Conservation (phyloP, 2,888 invertebrate genomes). For the Hyposoter didymator region DNA sequence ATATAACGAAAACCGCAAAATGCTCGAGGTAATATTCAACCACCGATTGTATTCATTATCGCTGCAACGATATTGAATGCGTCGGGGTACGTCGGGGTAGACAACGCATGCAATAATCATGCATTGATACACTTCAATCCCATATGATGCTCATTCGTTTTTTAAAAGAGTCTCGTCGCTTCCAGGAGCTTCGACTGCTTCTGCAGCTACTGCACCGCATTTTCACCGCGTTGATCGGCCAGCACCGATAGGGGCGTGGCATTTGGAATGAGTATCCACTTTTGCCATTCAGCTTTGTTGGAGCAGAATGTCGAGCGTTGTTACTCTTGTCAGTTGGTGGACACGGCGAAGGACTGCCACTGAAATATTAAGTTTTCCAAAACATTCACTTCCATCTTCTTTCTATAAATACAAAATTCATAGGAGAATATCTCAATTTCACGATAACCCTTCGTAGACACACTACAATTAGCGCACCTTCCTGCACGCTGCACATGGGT, state of each 20-base stretch:
- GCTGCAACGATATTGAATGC: background rate
- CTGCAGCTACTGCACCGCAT: background rate
- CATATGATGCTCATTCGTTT: background rate
- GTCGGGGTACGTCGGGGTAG: background rate
- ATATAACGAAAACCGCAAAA: slow-evolving; percentile 4
- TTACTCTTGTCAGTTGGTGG: background rate
- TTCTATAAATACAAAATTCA: background rate
- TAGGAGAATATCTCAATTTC: background rate
- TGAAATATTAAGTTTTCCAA: background rate
- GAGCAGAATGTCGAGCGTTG: background rate
- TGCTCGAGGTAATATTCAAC: background rate
- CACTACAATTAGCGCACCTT: too few species aligned
- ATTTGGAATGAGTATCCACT: too few species aligned
- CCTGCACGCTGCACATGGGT: too few species aligned
- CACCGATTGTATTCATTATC: background rate
- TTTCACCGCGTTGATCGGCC: background rate
- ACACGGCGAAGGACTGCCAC: background rate
- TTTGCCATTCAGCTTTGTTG: background rate
- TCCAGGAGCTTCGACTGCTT: background rate
- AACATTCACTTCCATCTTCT: background rate
- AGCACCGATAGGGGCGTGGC: background rate
- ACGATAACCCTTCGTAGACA: background rate
- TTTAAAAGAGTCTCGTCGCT: background rate
- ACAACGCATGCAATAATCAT: background rate
- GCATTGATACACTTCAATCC: background rate